phyloP scores from a whole-genome alignment of 1,140 invertebrate species.

The Lamellibrachia luymesi region DNA sequence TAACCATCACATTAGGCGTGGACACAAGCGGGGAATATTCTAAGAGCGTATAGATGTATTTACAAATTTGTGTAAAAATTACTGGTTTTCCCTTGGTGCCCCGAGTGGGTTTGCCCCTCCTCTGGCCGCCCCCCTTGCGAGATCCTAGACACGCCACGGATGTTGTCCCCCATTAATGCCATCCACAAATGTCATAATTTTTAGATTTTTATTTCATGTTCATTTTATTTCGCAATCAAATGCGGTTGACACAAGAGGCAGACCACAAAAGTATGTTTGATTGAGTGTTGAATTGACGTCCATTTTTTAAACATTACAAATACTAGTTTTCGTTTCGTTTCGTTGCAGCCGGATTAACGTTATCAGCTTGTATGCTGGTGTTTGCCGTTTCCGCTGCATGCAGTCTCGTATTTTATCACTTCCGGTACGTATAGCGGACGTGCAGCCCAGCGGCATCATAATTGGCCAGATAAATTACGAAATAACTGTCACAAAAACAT shows the following conservation, averaged over 20 bases:
- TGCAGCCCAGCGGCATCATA: neutral
- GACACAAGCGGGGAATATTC: neutral
- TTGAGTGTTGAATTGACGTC: neutral
- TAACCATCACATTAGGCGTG: neutral
- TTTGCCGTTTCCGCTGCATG: neutral
- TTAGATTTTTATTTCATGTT: too few species aligned
- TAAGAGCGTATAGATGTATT: too few species aligned
- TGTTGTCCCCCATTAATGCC: too few species aligned
- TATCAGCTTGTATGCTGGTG: neutral
- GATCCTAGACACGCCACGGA: too few species aligned
- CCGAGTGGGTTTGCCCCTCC: too few species aligned
- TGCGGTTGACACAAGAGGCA: neutral
- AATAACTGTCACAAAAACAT: too few species aligned
- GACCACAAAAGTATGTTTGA: neutral
- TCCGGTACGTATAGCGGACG: neutral
- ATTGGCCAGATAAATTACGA: neutral
- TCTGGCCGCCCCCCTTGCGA: too few species aligned
- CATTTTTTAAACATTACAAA: neutral
- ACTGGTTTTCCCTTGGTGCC: too few species aligned
- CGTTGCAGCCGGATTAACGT: neutral
- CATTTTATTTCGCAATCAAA: neutral
- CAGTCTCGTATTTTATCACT: neutral
- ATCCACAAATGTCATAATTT: too few species aligned
- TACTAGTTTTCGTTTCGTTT: neutral
- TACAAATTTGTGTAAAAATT: neutral